These are phyloP conservation scores for Euborellia annulipes DNA, from an alignment of 1,140 invertebrate genomes.

Conservation along the genomic window DNA sequence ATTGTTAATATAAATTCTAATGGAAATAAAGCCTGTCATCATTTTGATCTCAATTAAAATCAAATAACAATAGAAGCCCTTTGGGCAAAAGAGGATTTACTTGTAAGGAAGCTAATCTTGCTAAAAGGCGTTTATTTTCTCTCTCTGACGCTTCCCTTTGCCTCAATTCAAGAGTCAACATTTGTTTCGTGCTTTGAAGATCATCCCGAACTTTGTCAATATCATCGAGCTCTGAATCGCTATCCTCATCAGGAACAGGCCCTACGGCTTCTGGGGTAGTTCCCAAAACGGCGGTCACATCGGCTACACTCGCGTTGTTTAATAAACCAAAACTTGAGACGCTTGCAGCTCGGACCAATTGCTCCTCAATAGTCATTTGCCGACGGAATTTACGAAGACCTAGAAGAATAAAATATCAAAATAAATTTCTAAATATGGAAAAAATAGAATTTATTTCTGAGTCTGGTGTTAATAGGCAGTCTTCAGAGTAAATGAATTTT, in stretches of 20 bases:
- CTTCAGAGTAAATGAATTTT: too few species aligned
- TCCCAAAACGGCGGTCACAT: conserved; percentile 31
- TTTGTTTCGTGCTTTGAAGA: conserved; percentile 78
- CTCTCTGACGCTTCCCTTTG: conserved; percentile 72
- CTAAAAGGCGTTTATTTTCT: conserved; percentile 65
- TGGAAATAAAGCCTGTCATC: too few species aligned
- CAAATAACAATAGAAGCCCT: too few species aligned
- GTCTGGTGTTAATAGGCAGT: too few species aligned
- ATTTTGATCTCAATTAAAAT: too few species aligned
- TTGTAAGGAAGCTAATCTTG: conserved; percentile 16
- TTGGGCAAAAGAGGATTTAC: too few species aligned
- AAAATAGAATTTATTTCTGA: too few species aligned
- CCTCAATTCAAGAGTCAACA: conserved; percentile 68
- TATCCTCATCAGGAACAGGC: conserved; percentile 35
- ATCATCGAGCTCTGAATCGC: conserved; percentile 66
- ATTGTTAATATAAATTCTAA: too few species aligned
- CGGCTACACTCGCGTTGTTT: conserved; percentile 58
- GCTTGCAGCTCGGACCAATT: conserved; percentile 29
- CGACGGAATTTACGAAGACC: conserved; percentile 71
- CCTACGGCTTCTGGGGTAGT: conserved; percentile 27
- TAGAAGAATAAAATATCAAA: too few species aligned
- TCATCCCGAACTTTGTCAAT: conserved; percentile 82
- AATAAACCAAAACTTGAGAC: too few species aligned
- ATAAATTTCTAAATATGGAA: too few species aligned
- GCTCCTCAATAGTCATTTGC: conserved; percentile 77